These are phyloP conservation scores for Ichneumon xanthorius DNA, from an alignment of 2,888 invertebrate species.

Conservation along the genomic window DNA sequence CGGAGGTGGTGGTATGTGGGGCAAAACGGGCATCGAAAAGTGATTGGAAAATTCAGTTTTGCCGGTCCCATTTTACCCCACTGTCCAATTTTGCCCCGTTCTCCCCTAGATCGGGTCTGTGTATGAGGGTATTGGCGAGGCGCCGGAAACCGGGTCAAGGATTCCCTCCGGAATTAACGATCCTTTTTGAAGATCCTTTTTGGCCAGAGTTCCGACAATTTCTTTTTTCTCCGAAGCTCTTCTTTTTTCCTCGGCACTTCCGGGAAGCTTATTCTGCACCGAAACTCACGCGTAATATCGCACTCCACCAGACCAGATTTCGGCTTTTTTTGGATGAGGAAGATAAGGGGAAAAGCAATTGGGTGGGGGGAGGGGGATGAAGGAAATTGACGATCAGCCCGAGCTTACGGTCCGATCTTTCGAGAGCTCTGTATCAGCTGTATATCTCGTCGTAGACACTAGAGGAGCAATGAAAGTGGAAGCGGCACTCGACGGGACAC, in stretches of 20 bases:
- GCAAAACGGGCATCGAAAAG: too few relatives aligned
- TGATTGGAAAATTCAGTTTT: too few relatives aligned
- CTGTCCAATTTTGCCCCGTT: too few relatives aligned
- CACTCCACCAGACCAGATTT: conserved; percentile 40
- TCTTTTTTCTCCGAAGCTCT: too few relatives aligned
- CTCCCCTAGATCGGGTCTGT: background rate
- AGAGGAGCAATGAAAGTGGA: background rate
- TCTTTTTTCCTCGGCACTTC: too few relatives aligned
- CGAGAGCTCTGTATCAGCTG: conserved; percentile 9
- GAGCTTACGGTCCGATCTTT: conserved; percentile 8
- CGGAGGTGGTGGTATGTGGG: too few relatives aligned
- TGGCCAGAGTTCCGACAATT: background rate
- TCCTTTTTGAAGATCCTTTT: conserved; percentile 16
- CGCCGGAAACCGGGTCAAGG: conserved; percentile 43
- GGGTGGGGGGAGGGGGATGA: background rate
- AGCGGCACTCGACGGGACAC: background rate
- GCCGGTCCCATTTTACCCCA: too few relatives aligned
- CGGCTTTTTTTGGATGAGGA: background rate
- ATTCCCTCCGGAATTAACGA: conserved; percentile 23
- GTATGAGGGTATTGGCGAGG: background rate
- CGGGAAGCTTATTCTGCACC: background rate
- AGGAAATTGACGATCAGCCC: background rate
- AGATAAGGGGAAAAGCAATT: background rate
- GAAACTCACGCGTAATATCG: conserved; percentile 33
- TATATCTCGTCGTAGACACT: background rate